Conservation (phyloP, 2,797 vertebrate species). For the Brachymystax lenok region DNA sequence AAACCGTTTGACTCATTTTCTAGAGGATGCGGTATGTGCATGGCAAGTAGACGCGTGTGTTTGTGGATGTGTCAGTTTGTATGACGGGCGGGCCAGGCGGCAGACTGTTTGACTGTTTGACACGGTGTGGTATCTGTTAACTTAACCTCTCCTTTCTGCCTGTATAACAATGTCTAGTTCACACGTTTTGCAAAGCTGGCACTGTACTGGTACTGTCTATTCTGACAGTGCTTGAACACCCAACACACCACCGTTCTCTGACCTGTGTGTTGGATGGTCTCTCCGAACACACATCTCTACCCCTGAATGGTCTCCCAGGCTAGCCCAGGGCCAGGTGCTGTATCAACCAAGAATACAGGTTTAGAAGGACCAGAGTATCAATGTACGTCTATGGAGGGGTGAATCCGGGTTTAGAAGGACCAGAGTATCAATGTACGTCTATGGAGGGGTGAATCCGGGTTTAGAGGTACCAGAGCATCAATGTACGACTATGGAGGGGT, state of each 20-base stretch:
- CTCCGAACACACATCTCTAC: not conserved
- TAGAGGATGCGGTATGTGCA: conserved; percentile 4
- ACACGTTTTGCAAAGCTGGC: not conserved
- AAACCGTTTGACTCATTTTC: conserved; percentile 7
- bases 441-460: too few species aligned
- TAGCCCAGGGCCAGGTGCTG: too few species aligned
- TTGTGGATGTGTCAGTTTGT: conserved; percentile 9
- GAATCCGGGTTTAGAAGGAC: too few species aligned
- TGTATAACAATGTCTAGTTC: not conserved
- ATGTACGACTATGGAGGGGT: too few species aligned
- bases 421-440: too few species aligned
- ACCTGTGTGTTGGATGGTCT: not conserved
- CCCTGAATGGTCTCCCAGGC: not conserved
- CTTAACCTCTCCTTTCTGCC: not conserved
- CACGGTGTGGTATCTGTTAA: not conserved
- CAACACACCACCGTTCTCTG: not conserved
- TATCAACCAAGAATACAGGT: too few species aligned
- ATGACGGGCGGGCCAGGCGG: not conserved
- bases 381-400: too few species aligned
- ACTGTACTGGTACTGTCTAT: not conserved
- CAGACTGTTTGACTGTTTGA: not conserved
- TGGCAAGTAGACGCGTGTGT: not conserved
- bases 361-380: too few species aligned
- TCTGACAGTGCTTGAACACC: not conserved
- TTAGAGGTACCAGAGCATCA: too few species aligned